Evolutionary conservation across 2,888 invertebrate species (phyloP).

Genomic region (Sepiola atlantica): DNA sequence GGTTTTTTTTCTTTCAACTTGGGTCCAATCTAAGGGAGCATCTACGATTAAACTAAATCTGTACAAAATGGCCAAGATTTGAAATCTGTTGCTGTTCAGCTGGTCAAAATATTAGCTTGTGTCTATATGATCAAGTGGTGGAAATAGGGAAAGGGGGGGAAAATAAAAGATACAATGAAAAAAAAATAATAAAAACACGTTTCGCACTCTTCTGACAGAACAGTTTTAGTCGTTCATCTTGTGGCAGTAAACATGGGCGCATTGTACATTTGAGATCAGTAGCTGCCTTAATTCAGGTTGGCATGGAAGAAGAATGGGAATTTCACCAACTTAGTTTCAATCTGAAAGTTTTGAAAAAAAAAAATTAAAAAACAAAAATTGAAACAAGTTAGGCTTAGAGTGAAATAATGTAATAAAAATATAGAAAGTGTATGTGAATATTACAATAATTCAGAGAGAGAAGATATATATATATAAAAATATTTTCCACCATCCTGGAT

Average conservation of each 20-base stretch:
- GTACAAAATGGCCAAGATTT: slow-evolving; percentile 37
- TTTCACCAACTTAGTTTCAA: slow-evolving; percentile 4
- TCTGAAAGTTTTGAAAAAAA: slow-evolving; percentile 22
- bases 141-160: neutral
- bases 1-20: too few species aligned
- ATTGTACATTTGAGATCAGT: slow-evolving; percentile 47
- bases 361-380: neutral
- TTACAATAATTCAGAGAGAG: neutral
- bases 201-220: slow-evolving; percentile 32
- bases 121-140: slow-evolving; percentile 11
- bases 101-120: slow-evolving; percentile 16
- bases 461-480: too few species aligned
- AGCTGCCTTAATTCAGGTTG: slow-evolving; percentile 46
- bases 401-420: neutral
- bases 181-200: neutral
- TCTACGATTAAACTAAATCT: neutral
- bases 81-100: slow-evolving; percentile 43
- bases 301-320: slow-evolving; percentile 18
- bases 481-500: too few species aligned
- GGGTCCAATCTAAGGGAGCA: too few species aligned
- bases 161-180: too few species aligned
- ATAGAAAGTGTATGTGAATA: neutral
- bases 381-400: neutral
- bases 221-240: neutral
- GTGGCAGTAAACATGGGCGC: slow-evolving; percentile 43